A percentile compares a stretch with the other conserved stretches of the same genome.
phyloP scores from a whole-genome alignment of 2,888 invertebrate genomes.

The Macaria notata region DNA sequence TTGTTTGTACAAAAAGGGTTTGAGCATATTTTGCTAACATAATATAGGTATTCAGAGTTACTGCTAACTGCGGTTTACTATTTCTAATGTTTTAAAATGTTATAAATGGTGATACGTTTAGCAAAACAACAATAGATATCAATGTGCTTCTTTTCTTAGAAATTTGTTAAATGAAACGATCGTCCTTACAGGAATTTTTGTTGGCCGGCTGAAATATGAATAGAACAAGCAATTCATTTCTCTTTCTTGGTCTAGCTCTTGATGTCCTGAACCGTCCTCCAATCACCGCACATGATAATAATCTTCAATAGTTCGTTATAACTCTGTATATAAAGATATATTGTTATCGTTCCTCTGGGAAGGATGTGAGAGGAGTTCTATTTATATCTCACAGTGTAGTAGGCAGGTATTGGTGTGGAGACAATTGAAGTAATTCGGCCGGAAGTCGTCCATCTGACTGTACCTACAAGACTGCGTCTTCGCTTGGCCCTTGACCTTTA shows the following conservation, averaged over 20 bases:
- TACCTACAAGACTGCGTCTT: slow-evolving; percentile 24
- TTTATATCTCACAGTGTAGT: slow-evolving; percentile 27
- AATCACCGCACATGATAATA: too few relatives aligned
- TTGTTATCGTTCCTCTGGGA: slow-evolving; percentile 20
- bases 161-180: too few relatives aligned
- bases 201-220: too few relatives aligned
- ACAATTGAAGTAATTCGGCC: slow-evolving; percentile 37
- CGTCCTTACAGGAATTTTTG: too few relatives aligned
- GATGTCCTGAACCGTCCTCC: too few relatives aligned
- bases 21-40: slow-evolving; percentile 22
- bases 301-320: too few relatives aligned
- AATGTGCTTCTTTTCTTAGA: not conserved
- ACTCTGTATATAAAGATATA: not conserved
- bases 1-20: slow-evolving; percentile 15
- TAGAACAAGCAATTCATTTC: too few relatives aligned
- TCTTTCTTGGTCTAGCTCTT: too few relatives aligned
- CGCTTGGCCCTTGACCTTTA: slow-evolving; percentile 33
- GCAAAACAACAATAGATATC: too few relatives aligned
- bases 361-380: slow-evolving; percentile 28
- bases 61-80: too few relatives aligned
- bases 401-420: slow-evolving; percentile 29
- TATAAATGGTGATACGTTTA: too few relatives aligned
- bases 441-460: slow-evolving; percentile 31
- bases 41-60: not conserved
- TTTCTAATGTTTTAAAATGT: too few relatives aligned